These are phyloP conservation scores for Limnephilus rhombicus DNA, from an alignment of 2,888 invertebrate species.

Conservation along the genomic window DNA sequence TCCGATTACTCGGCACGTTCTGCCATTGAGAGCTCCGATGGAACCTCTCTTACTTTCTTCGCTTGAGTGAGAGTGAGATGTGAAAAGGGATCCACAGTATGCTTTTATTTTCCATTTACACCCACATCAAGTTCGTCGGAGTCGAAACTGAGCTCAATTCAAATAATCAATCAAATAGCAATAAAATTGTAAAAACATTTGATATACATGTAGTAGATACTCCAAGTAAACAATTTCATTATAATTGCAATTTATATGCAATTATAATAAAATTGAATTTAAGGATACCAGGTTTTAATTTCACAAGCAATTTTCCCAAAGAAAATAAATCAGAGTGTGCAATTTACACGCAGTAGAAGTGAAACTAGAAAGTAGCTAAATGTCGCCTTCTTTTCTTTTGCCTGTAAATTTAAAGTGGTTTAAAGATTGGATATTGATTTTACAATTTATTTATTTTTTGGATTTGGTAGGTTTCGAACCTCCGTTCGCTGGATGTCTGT, in stretches of 20 bases:
- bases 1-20: no score
- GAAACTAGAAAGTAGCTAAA: no score
- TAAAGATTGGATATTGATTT: no score
- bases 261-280: background rate
- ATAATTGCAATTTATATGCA: background rate
- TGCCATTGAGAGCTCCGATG: background rate
- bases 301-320: background rate
- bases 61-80: background rate
- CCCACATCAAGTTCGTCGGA: background rate
- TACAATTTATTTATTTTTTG: no score
- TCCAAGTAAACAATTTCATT: background rate
- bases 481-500: no score
- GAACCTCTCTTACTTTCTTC: background rate
- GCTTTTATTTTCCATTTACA: background rate
- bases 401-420: no score
- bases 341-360: no score
- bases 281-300: background rate
- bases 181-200: background rate
- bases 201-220: no score
- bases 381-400: no score
- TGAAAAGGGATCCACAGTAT: background rate
- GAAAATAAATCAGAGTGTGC: no score
- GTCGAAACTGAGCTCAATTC: background rate
- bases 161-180: background rate
- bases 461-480: no score